Percentiles rank a stretch among this genome's conserved stretches.
These are phyloP conservation scores for Halichoerus grypus DNA, from an alignment of 2,113 vertebrate species.

Conservation along the genomic window DNA sequence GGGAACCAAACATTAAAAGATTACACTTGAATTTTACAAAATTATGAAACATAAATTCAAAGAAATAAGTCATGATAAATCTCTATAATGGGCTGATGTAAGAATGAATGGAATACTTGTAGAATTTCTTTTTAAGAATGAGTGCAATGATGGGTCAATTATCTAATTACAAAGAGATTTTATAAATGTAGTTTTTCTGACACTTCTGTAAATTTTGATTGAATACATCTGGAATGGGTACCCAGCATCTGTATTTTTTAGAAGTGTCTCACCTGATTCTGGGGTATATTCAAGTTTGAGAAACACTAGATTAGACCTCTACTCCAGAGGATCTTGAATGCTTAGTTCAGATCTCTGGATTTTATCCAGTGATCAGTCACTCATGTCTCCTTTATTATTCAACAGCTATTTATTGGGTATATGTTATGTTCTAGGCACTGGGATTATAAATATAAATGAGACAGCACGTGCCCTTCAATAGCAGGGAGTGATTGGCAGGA, in stretches of 20 bases:
- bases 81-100: neutral
- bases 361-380: neutral
- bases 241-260: neutral
- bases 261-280: constrained; percentile 1
- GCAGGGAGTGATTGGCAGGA: neutral
- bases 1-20: neutral
- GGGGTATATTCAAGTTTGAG: constrained; percentile 1
- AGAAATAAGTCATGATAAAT: constrained; percentile 17
- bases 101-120: constrained; percentile 10
- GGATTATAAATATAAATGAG: constrained; percentile 25
- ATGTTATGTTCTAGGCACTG: neutral
- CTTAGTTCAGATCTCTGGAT: constrained; percentile 29
- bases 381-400: constrained; percentile 32
- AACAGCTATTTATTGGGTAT: neutral
- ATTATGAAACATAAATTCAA: constrained; percentile 50
- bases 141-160: neutral
- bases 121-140: neutral
- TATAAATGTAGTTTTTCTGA: constrained; percentile 7
- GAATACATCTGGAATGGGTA: neutral
- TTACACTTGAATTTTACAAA: constrained; percentile 49
- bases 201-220: neutral
- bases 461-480: neutral
- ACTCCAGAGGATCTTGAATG: neutral
- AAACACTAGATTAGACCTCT: neutral
- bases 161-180: neutral